phyloP scores from a whole-genome alignment of 2,113 vertebrate genomes.

The Dunckerocampus dactyliophorus region DNA sequence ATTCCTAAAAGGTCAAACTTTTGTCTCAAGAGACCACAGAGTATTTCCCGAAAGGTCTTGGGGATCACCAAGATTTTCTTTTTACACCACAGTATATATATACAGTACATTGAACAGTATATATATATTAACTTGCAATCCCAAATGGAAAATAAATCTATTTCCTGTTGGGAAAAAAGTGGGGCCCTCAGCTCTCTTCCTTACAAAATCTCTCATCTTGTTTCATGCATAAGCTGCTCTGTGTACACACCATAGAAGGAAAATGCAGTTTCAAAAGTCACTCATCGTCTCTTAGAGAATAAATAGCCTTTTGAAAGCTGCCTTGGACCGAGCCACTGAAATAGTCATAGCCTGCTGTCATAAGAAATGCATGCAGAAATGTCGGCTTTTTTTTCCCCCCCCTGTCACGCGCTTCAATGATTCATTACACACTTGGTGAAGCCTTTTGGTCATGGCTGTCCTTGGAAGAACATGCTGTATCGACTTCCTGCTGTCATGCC shows the following conservation, averaged over 20 bases:
- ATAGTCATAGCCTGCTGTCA: conserved; percentile 33
- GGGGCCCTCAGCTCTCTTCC: not conserved
- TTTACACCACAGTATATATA: no score
- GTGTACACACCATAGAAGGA: not conserved
- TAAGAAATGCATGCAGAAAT: conserved; percentile 44
- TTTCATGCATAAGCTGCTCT: not conserved
- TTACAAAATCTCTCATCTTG: conserved; percentile 9
- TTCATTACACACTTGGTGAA: conserved; percentile 26
- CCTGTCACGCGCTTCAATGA: conserved; percentile 38
- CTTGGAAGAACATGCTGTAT: not conserved
- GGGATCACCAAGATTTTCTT: no score
- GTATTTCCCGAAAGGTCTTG: no score
- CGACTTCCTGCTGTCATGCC: not conserved
- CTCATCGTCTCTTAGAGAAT: conserved; percentile 15
- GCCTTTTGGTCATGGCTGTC: conserved; percentile 11
- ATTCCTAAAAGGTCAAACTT: no score
- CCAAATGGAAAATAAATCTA: conserved; percentile 4
- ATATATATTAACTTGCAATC: conserved; percentile 3
- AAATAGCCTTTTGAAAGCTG: conserved; percentile 13
- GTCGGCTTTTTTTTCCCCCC: conserved; percentile 12
- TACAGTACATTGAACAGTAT: no score
- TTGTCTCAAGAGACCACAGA: no score
- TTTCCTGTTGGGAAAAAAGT: conserved; percentile 4
- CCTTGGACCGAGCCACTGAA: conserved; percentile 19
- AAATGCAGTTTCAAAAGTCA: conserved; percentile 20